Conservation (phyloP, 2,113 vertebrate species). For the Rhizomys pruinosus region DNA sequence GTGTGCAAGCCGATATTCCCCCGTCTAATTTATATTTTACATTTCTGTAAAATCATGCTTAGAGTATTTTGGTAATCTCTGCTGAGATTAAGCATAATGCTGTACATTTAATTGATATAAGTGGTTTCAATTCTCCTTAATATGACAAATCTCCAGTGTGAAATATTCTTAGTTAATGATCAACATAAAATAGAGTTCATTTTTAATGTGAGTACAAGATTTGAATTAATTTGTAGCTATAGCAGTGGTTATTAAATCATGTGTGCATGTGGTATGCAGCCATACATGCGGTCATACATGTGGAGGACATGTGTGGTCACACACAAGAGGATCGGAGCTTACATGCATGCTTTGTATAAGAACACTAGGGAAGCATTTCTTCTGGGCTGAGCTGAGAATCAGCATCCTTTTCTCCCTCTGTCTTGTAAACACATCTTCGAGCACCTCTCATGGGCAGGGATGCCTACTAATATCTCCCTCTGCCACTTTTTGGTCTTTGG, state of each 20-base stretch:
- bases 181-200: slow-evolving; percentile 94
- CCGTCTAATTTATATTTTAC: slow-evolving; percentile 85
- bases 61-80: slow-evolving; percentile 91
- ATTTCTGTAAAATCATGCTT: slow-evolving; percentile 87
- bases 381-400: not conserved
- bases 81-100: slow-evolving; percentile 90
- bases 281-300: slow-evolving; percentile 55
- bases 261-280: slow-evolving; percentile 74
- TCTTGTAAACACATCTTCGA: not conserved
- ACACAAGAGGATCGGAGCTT: not conserved
- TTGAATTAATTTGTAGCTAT: slow-evolving; percentile 91
- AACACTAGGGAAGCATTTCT: rapidly evolving
- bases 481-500: not conserved
- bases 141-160: slow-evolving; percentile 92
- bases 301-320: not conserved
- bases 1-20: slow-evolving; percentile 63
- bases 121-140: slow-evolving; percentile 92
- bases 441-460: rapidly evolving
- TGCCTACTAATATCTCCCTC: not conserved
- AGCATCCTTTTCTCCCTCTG: not conserved
- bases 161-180: slow-evolving; percentile 93
- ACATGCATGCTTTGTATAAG: rapidly evolving
- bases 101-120: slow-evolving; percentile 92
- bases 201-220: slow-evolving; percentile 92
- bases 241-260: slow-evolving; percentile 86